Conservation (phyloP, 2,113 vertebrate species). For the Ranitomeya variabilis region DNA sequence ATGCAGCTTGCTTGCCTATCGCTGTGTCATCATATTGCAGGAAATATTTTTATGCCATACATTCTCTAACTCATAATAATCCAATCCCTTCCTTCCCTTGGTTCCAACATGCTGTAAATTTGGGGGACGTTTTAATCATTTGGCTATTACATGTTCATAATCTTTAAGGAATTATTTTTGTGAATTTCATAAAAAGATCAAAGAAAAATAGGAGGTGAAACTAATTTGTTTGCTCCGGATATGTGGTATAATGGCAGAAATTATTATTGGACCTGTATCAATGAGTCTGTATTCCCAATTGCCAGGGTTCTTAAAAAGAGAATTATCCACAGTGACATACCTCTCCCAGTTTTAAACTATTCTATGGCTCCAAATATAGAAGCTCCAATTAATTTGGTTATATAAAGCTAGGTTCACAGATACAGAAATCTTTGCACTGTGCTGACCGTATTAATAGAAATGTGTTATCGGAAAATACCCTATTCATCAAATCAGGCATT, state of each 20-base stretch:
- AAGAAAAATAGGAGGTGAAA: background rate
- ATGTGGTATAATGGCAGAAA: background rate
- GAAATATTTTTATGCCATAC: background rate
- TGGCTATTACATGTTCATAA: background rate
- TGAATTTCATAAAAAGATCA: background rate
- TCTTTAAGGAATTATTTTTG: conserved; percentile 1
- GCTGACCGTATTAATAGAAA: background rate
- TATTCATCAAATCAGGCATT: too few species aligned
- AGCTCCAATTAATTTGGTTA: background rate
- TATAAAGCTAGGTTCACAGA: background rate
- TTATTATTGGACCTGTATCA: conserved; percentile 14
- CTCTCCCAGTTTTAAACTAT: background rate
- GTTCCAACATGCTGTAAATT: background rate
- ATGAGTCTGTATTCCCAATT: conserved; percentile 4
- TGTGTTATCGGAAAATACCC: too few species aligned
- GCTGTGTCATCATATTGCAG: background rate
- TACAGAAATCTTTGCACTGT: background rate
- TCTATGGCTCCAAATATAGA: background rate
- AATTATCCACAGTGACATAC: background rate
- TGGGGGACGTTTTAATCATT: background rate
- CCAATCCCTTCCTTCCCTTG: too few species aligned
- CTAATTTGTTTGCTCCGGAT: background rate
- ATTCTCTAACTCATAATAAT: background rate
- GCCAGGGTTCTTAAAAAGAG: background rate
- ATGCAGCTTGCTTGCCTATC: background rate